These are phyloP conservation scores for Dolichoris vasculosae DNA, from an alignment of 1,140 invertebrate species.

Conservation along the genomic window DNA sequence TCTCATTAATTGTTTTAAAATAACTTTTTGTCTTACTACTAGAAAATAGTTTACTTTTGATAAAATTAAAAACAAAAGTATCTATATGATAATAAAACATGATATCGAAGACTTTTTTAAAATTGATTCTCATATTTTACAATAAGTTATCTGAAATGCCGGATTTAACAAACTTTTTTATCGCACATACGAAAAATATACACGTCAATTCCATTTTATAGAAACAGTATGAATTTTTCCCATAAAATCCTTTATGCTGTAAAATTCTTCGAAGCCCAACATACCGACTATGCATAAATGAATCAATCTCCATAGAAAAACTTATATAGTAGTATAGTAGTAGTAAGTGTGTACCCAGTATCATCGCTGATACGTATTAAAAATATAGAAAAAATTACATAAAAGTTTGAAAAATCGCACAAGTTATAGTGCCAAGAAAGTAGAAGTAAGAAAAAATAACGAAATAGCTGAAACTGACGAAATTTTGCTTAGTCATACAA, in stretches of 20 bases:
- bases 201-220: not conserved
- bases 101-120: not conserved
- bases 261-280: not conserved
- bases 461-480: not conserved
- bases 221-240: not conserved
- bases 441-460: not conserved
- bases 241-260: conserved; percentile 7
- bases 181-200: not conserved
- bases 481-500: not conserved
- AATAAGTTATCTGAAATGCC: not conserved
- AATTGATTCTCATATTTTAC: not conserved
- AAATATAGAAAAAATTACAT: not conserved
- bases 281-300: not conserved
- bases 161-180: conserved; percentile 8
- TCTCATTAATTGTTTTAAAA: not conserved
- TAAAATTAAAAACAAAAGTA: not conserved
- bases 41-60: not conserved
- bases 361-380: not conserved
- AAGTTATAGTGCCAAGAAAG: not conserved
- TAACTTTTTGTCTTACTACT: too few relatives aligned
- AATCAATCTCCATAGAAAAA: conserved; percentile 11
- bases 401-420: not conserved
- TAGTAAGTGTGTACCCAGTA: not conserved
- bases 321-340: not conserved
- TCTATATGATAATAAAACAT: not conserved